Evolutionary conservation across 2,113 vertebrate genomes (phyloP).

Genomic region (Mustelus asterias): DNA sequence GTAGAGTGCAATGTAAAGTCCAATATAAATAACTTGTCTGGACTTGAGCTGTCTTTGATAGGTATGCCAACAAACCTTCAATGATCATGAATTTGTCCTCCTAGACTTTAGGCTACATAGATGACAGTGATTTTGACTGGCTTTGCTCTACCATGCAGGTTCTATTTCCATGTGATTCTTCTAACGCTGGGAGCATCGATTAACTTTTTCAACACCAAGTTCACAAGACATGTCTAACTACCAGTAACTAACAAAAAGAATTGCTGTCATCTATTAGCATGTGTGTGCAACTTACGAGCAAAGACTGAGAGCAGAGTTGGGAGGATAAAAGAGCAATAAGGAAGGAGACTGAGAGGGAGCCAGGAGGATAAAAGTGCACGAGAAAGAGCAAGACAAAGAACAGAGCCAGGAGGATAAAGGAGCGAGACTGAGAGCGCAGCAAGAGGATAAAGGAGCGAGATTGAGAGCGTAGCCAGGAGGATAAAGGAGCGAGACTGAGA

Average conservation of each 20-base stretch:
- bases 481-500: too few species aligned
- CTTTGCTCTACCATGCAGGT: slow-evolving; percentile 92
- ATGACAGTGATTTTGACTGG: slow-evolving; percentile 95
- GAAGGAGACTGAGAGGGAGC: too few species aligned
- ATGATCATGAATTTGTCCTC: slow-evolving; percentile 38
- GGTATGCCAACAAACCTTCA: neutral
- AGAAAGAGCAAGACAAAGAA: too few species aligned
- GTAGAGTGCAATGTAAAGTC: too few species aligned
- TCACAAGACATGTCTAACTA: slow-evolving; percentile 87
- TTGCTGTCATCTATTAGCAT: neutral
- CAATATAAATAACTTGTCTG: too few species aligned
- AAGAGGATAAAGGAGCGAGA: too few species aligned
- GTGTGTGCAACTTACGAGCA: neutral
- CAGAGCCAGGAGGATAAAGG: too few species aligned
- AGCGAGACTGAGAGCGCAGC: too few species aligned
- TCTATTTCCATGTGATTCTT: slow-evolving; percentile 84
- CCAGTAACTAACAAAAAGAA: slow-evolving; percentile 43
- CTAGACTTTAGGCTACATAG: slow-evolving; percentile 63
- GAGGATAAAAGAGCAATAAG: too few species aligned
- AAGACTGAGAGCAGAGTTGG: neutral
- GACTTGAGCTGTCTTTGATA: too few species aligned
- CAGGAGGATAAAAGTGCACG: too few species aligned
- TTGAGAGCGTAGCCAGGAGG: too few species aligned
- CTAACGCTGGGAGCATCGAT: slow-evolving; percentile 81
- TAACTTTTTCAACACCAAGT: slow-evolving; percentile 88